Conservation (phyloP, 2,888 invertebrate genomes). For the Lordiphosa fenestrarum region DNA sequence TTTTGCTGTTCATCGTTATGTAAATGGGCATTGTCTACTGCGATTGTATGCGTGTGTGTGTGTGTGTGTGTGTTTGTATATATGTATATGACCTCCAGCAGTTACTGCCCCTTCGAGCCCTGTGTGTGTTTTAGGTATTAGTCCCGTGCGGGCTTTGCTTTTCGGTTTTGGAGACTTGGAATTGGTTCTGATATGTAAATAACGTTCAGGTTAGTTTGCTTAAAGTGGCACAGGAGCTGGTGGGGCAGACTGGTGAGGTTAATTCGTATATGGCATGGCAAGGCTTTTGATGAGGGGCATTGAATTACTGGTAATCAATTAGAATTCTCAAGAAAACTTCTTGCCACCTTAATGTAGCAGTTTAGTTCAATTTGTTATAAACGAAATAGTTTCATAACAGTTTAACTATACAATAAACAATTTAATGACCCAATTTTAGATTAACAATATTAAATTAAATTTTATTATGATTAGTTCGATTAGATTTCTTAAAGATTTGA, state of each 20-base stretch:
- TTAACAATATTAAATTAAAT: no score
- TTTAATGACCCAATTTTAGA: no score
- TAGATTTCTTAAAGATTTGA: no score
- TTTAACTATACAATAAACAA: no score
- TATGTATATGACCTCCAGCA: conserved; percentile 14
- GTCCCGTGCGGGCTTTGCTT: conserved; percentile 13
- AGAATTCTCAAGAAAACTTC: no score
- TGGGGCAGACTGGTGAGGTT: conserved; percentile 1
- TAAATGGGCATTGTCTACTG: conserved; percentile 51
- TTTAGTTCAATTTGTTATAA: no score
- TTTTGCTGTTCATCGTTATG: conserved; percentile 37
- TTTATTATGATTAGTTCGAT: no score
- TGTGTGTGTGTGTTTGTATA: conserved; percentile 4
- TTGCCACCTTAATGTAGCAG: no score
- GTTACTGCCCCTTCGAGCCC: conserved; percentile 12
- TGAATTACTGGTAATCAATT: no score
- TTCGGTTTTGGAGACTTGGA: conserved; percentile 10
- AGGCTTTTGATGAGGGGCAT: no score
- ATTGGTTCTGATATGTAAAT: conserved; percentile 61
- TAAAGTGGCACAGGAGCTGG: conserved; percentile 5
- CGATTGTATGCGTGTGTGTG: conserved; percentile 2
- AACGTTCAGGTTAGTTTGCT: conserved; percentile 35
- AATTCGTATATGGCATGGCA: conserved; percentile 1
- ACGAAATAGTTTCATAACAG: no score
- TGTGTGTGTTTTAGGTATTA: conserved; percentile 9